Percentiles rank a stretch among this genome's conserved stretches.
Conservation (phyloP, 2,888 invertebrate species). For the Euplexia lucipara region DNA sequence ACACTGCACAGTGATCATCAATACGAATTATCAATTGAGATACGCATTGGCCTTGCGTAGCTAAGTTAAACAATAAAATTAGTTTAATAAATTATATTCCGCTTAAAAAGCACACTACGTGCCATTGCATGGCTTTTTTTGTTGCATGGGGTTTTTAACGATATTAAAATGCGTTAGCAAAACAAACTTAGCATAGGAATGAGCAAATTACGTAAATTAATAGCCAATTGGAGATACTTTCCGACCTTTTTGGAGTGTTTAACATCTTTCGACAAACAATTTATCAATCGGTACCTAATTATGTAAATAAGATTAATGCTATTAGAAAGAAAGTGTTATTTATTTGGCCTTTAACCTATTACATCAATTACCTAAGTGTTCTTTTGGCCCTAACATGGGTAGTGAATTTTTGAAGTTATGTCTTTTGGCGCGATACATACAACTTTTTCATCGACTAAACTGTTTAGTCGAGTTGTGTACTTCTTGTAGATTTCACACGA, state of each 20-base stretch:
- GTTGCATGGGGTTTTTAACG: neutral
- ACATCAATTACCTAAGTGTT: neutral
- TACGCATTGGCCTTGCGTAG: no score
- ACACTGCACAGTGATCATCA: no score
- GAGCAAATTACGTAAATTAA: conserved; percentile 39
- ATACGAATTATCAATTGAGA: no score
- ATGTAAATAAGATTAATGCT: conserved; percentile 27
- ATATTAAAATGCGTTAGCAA: conserved; percentile 4
- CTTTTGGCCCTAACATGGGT: no score
- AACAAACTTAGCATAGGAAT: conserved; percentile 29
- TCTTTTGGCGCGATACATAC: no score
- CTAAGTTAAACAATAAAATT: no score
- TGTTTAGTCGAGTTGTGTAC: no score
- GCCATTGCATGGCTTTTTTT: neutral
- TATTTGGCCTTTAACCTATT: conserved; percentile 18
- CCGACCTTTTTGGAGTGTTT: conserved; percentile 17
- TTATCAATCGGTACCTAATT: conserved; percentile 20
- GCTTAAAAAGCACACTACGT: neutral
- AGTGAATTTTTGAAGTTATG: neutral
- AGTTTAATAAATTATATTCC: neutral
- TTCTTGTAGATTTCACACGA: no score
- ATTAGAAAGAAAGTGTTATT: conserved; percentile 33
- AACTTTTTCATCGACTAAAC: no score
- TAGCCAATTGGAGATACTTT: conserved; percentile 15
- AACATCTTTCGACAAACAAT: conserved; percentile 19